Evolutionary conservation across 2,113 vertebrate genomes (phyloP).

Genomic region (Andinoacara biseriatus): DNA sequence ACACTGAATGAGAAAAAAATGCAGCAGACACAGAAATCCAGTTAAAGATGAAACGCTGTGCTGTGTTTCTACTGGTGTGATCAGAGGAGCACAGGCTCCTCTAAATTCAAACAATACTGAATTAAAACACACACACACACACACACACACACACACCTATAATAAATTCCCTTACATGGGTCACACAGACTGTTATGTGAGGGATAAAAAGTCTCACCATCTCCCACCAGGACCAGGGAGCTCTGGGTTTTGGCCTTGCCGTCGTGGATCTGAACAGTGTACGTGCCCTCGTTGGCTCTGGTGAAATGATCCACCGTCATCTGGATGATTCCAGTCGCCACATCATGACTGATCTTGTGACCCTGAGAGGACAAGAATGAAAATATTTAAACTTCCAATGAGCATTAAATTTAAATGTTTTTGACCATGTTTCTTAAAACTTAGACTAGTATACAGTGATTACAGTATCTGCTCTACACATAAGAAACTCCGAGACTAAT

Average conservation of each 20-base stretch:
- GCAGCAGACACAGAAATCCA: not conserved
- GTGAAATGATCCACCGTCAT: constrained; percentile 94
- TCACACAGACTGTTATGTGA: not conserved
- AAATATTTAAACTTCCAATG: not conserved
- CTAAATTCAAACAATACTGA: too few species aligned
- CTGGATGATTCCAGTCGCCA: constrained; percentile 88
- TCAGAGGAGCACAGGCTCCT: not conserved
- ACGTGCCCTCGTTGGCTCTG: constrained; percentile 92
- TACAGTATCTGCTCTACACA: not conserved
- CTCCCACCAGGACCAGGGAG: constrained; percentile 94
- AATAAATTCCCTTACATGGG: not conserved
- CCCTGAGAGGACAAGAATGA: constrained; percentile 73
- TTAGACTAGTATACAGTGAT: not conserved
- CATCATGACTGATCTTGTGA: constrained; percentile 90
- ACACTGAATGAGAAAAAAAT: constrained; percentile 78
- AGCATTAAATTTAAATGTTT: not conserved
- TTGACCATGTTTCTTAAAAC: not conserved
- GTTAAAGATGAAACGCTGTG: not conserved
- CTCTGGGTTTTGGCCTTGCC: constrained; percentile 94
- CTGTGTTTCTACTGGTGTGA: not conserved
- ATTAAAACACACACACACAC: too few species aligned
- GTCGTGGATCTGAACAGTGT: constrained; percentile 93
- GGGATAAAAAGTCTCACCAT: constrained; percentile 80
- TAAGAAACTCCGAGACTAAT: constrained; percentile 2
- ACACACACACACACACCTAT: too few species aligned